Evolutionary conservation across 2,797 vertebrate species (phyloP), one percentile per base, ranked within the genome.

Genomic region (Rhadinocentrus ornatus): DNA sequence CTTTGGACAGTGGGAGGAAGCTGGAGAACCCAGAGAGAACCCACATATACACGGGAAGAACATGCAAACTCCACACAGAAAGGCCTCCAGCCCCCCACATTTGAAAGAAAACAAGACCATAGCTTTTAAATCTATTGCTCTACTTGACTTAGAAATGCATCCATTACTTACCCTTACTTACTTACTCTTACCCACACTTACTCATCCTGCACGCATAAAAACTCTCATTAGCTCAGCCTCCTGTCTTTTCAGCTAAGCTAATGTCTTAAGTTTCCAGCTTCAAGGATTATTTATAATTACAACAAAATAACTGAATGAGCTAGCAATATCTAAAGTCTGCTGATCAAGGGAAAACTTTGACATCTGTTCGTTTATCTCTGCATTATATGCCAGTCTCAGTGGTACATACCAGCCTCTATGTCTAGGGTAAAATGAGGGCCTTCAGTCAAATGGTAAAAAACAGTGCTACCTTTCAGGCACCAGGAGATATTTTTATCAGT

Each of bases 391-490:
- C 13, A 12, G 26, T 1, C 67, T 46, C 29, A 4, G 18, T 16
- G 62, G 29, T 31, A 31, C 7, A 41, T 11, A 22, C 4, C 20
- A 16, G 39, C 37, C 8, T 59, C 37, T 8, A 2, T 12, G 53
- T 15, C 26, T 48, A 54, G 10, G 1, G n/a, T 1, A 27, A 50
- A 41, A 56, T 31, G 26, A 13, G 60, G 59, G 67, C 54, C 34
- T 71, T 64, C 71, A 37, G 32, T 66, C 66, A 72, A 52, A 81
- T 13, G 29, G 11, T 44, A 72, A 50, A 50, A 64, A 29, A 46
- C 53, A 35, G 62, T 2, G 31, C 44, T 60, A 29, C 69, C 66
- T 74, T 76, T 81, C 65, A 75, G 70, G 54, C 66, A 64, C 31
- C 13, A 48, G 2, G 1, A 8, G 35, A 65, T 46, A 31, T 35